Evolutionary conservation across 2,113 vertebrate species (phyloP).

Genomic region (Lampris incognitus): DNA sequence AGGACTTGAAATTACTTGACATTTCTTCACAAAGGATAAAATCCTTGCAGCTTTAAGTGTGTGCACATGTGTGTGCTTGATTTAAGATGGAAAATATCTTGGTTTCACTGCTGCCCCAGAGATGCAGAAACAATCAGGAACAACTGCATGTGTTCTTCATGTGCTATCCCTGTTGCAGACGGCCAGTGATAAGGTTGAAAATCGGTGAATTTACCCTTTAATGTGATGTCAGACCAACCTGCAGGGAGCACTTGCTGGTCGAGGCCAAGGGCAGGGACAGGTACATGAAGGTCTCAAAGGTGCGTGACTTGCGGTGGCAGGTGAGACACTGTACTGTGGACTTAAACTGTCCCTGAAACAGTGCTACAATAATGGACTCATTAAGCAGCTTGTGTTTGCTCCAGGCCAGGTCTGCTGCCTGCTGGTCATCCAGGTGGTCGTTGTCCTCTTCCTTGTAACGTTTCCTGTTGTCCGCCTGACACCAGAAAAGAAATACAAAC

Average conservation of each 20-base stretch:
- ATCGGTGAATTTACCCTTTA: no score
- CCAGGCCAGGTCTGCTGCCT: slow-evolving; percentile 93
- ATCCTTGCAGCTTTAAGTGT: no score
- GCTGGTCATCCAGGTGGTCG: slow-evolving; percentile 90
- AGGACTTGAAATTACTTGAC: no score
- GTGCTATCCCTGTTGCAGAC: no score
- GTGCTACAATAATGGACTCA: slow-evolving; percentile 93
- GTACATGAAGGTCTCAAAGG: slow-evolving; percentile 99
- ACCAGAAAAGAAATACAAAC: slow-evolving; percentile 10
- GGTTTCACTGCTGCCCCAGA: no score
- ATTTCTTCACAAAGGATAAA: no score
- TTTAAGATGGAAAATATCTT: no score
- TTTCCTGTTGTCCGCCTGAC: slow-evolving; percentile 94
- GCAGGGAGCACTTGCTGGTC: slow-evolving; percentile 93
- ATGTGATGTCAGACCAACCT: slow-evolving; percentile 80
- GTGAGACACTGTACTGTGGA: slow-evolving; percentile 97
- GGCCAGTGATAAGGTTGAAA: no score
- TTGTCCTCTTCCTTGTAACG: slow-evolving; percentile 95
- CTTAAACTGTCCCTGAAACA: slow-evolving; percentile 99
- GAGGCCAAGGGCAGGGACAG: slow-evolving; percentile 92
- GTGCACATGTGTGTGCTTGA: no score
- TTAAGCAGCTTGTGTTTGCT: slow-evolving; percentile 96
- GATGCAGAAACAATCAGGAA: no score
- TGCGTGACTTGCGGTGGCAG: slow-evolving; percentile 93
- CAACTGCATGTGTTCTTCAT: no score